These are phyloP conservation scores for Ypsolopha sequella DNA, from an alignment of 2,888 invertebrate species.

Conservation along the genomic window DNA sequence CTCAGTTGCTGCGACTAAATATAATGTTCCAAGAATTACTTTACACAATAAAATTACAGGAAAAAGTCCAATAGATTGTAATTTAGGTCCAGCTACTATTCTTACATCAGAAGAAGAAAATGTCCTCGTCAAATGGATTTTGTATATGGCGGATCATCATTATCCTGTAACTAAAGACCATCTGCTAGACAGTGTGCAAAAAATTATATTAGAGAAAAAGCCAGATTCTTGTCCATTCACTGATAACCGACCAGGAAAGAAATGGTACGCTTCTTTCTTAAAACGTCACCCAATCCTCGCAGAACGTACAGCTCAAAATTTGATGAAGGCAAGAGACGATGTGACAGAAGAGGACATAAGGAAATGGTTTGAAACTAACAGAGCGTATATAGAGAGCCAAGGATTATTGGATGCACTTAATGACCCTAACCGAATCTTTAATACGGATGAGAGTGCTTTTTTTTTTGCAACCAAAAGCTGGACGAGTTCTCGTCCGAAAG, in stretches of 20 bases:
- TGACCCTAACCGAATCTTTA: conserved; percentile 23
- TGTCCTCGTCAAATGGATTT: no score
- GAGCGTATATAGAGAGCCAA: conserved; percentile 17
- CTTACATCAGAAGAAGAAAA: no score
- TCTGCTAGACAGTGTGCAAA: no score
- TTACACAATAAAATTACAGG: no score
- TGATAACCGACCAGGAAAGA: conserved; percentile 23
- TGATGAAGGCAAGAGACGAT: conserved; percentile 20
- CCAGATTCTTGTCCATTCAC: conserved; percentile 11
- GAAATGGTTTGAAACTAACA: conserved; percentile 22
- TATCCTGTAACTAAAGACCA: no score
- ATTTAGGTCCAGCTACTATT: no score
- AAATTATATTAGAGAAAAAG: no score
- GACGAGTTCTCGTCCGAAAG: conserved; percentile 13
- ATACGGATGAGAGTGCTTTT: conserved; percentile 34
- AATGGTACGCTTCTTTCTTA: conserved; percentile 27
- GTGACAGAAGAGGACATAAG: conserved; percentile 20
- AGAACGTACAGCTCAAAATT: conserved; percentile 19
- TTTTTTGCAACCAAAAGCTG: conserved; percentile 27
- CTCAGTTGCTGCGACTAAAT: no score
- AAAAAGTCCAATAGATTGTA: no score
- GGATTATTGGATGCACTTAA: conserved; percentile 15
- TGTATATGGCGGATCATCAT: no score
- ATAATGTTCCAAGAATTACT: no score
- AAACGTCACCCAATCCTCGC: conserved; percentile 23